Base-by-base conservation (phyloP, 2,888 invertebrate genomes). In the Andrena haemorrhoa region DNA sequence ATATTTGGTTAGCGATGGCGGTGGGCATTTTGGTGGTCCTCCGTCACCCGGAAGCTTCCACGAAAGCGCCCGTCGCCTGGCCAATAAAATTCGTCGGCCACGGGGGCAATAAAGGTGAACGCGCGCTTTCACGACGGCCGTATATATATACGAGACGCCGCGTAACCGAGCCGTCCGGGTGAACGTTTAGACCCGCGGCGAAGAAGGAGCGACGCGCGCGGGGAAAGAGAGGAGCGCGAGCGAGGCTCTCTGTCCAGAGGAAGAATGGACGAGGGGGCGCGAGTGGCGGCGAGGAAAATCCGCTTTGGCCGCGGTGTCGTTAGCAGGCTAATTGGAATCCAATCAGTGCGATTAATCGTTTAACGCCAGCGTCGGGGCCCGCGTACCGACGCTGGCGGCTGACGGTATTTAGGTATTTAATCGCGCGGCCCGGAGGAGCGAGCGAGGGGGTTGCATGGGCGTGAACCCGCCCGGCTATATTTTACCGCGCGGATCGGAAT, bases 291-390 rank as follows among this genome's bases (percentile, higher is more conserved):
- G 53, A 10, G 66, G 72, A 63, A 79, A 56, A 79, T 79, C 66
- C 66, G 80, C 47, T 72, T 72, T 65, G 77, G 75, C 69, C 75
- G 66, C 66, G 78, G 75, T 88, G 89, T 89, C 90, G 87, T 89
- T 89, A 88, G 86, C 91, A 86, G 89, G 82, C 90, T 92, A 92
- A 93, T 92, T 93, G 93, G 88, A 92, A 91, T 91, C 91, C 92
- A 92, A 93, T 93, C 91, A 91, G 87, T 82, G 89, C 90, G 89
- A 92, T 93, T 93, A 92, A 93, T 93, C 90, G 92, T 88, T 90
- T 88, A 89, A 90, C 90, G 91, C 23, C 23, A 1, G 23, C 88
- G 86, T 88, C 88, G 86, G 77, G 84, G 73, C 82, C 41, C 87
- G 82, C 86, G 74, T 86, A 87, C 78, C 74, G 80, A 64, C 66